Percentiles rank a stretch among this genome's conserved stretches.
Evolutionary conservation across 2,113 vertebrate species (phyloP).

Genomic region (Urocitellus parryii): DNA sequence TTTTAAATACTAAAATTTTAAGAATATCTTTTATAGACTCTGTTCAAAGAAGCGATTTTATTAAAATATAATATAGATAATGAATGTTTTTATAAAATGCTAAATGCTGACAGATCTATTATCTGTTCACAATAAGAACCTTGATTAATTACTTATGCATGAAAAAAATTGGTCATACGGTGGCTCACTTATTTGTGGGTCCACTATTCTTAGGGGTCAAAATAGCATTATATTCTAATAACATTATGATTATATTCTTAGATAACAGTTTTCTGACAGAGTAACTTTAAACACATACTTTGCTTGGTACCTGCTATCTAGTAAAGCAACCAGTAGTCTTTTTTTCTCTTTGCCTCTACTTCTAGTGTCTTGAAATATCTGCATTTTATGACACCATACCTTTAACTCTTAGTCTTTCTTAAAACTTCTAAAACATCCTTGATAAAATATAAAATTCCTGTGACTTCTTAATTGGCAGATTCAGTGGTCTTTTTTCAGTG

Average conservation of each 20-base stretch:
- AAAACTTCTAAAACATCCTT: background rate
- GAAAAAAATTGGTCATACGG: background rate
- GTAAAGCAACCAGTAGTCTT: background rate
- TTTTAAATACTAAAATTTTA: conserved; percentile 46
- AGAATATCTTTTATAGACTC: background rate
- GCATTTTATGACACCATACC: background rate
- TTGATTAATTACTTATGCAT: background rate
- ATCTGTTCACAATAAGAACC: background rate
- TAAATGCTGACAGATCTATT: background rate
- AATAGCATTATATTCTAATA: conserved; percentile 40
- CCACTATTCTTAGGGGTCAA: background rate
- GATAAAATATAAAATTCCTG: background rate
- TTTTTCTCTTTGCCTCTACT: background rate
- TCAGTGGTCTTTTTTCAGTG: background rate
- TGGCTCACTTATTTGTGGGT: background rate
- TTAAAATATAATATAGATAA: conserved; percentile 31
- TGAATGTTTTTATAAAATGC: conserved; percentile 57
- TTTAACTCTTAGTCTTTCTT: conserved; percentile 4
- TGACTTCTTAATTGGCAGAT: background rate
- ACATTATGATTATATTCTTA: conserved; percentile 24
- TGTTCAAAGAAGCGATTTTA: conserved; percentile 6
- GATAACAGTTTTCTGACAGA: conserved; percentile 15
- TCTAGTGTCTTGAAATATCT: background rate
- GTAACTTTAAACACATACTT: conserved; percentile 43
- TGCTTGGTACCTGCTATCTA: background rate